phyloP scores from a whole-genome alignment of 1,140 invertebrate species.

The Diabrotica virgifera region DNA sequence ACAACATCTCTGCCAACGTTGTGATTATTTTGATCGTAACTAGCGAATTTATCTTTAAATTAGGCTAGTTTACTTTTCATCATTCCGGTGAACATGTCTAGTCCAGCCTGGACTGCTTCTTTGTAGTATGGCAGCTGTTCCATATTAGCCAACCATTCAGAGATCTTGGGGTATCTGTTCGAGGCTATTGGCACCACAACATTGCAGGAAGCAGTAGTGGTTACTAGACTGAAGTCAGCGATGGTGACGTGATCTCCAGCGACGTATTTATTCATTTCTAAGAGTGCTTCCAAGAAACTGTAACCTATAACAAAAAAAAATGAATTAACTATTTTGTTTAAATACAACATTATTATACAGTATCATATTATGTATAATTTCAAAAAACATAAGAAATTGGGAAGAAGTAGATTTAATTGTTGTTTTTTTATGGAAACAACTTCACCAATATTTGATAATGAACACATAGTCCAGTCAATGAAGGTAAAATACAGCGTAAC shows the following conservation, averaged over 20 bases:
- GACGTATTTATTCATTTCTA: constrained; percentile 26
- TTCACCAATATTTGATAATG: too few species aligned
- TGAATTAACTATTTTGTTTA: too few species aligned
- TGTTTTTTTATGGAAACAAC: too few species aligned
- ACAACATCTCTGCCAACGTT: too few species aligned
- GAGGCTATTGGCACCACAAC: constrained; percentile 37
- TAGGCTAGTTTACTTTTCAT: constrained; percentile 16
- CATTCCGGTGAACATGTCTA: constrained; percentile 23
- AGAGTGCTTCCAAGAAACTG: constrained; percentile 25
- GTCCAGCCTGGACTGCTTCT: constrained; percentile 26
- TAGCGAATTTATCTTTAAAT: not conserved
- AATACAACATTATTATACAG: too few species aligned
- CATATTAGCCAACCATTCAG: constrained; percentile 33
- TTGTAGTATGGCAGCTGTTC: constrained; percentile 34
- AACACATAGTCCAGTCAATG: too few species aligned
- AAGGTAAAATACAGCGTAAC: too few species aligned
- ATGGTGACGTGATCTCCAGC: constrained; percentile 51
- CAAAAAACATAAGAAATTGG: too few species aligned
- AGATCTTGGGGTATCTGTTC: constrained; percentile 33
- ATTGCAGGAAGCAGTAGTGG: constrained; percentile 42
- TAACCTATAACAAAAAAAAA: constrained; percentile 22
- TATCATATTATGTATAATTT: too few species aligned
- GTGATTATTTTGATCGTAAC: too few species aligned
- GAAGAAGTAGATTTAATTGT: too few species aligned
- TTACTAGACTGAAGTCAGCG: constrained; percentile 49